Percentiles rank a stretch among this genome's conserved stretches.
These are phyloP conservation scores for Microctenopoma lineatum DNA, from an alignment of 2,797 vertebrate genomes.

Conservation along the genomic window DNA sequence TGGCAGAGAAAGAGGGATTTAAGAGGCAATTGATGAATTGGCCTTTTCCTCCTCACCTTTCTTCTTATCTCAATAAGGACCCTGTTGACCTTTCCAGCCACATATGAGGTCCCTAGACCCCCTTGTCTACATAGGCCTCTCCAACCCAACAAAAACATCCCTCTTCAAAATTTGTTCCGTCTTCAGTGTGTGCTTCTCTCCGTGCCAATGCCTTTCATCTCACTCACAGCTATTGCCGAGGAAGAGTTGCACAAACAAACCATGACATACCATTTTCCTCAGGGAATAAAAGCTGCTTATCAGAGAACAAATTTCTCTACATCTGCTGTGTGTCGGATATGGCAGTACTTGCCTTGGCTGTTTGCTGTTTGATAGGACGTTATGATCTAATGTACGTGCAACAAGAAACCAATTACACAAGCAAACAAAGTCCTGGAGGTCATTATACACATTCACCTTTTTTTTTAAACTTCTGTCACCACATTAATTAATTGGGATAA, in stretches of 20 bases:
- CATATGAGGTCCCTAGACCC: conserved; percentile 65
- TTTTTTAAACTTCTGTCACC: conserved; percentile 9
- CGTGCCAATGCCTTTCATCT: conserved; percentile 35
- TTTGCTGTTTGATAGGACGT: conserved; percentile 25
- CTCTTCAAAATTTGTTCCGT: conserved; percentile 67
- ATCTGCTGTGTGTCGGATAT: conserved; percentile 25
- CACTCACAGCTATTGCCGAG: conserved; percentile 10
- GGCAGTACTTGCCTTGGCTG: conserved; percentile 39
- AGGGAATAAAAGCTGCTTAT: conserved; percentile 54
- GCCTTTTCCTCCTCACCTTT: conserved; percentile 80
- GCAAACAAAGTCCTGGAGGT: conserved; percentile 43
- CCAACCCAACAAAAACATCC: conserved; percentile 35
- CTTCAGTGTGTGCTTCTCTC: conserved; percentile 40
- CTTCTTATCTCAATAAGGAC: conserved; percentile 81
- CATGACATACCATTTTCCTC: conserved; percentile 48
- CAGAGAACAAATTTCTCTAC: conserved; percentile 41
- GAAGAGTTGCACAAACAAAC: conserved; percentile 46
- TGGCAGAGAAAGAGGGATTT: conserved; percentile 68
- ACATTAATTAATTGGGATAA: conserved; percentile 44
- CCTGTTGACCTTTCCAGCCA: conserved; percentile 80
- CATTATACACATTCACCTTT: conserved; percentile 23
- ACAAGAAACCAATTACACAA: conserved; percentile 46
- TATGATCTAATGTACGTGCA: conserved; percentile 33
- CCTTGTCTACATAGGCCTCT: conserved; percentile 38
- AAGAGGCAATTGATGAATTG: conserved; percentile 81